phyloP scores from a whole-genome alignment of 2,113 vertebrate genomes.

The Psammodynastes pulverulentus region DNA sequence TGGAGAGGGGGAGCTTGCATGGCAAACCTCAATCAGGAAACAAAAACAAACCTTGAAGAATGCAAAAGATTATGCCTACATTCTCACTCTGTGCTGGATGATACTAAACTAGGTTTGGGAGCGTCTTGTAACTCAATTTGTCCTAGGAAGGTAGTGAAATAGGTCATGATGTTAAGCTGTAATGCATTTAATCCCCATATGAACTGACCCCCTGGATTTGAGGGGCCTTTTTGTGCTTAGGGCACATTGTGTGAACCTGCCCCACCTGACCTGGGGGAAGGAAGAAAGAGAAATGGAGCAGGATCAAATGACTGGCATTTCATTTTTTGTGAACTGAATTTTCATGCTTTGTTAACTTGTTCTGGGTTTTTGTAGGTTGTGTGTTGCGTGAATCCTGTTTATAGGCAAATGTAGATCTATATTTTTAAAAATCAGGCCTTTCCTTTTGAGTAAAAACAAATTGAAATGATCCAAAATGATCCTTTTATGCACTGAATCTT shows the following conservation, averaged over 20 bases:
- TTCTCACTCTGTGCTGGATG: background rate
- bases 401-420: too few species aligned
- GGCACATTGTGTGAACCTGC: background rate
- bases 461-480: background rate
- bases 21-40: background rate
- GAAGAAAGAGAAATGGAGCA: background rate
- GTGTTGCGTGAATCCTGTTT: too few species aligned
- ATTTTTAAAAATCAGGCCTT: too few species aligned
- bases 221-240: background rate
- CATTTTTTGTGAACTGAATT: background rate
- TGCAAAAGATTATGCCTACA: background rate
- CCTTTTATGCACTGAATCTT: background rate
- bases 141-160: background rate
- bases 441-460: background rate
- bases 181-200: background rate
- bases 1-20: background rate
- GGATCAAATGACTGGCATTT: background rate
- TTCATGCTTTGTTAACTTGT: too few species aligned
- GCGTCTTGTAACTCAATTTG: too few species aligned
- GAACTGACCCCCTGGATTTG: background rate
- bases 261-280: too few species aligned
- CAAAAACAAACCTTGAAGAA: too few species aligned
- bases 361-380: too few species aligned
- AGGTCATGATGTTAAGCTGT: background rate
- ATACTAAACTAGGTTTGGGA: background rate